These are phyloP conservation scores for Biston stratarius DNA, from an alignment of 2,888 invertebrate species.

Conservation along the genomic window DNA sequence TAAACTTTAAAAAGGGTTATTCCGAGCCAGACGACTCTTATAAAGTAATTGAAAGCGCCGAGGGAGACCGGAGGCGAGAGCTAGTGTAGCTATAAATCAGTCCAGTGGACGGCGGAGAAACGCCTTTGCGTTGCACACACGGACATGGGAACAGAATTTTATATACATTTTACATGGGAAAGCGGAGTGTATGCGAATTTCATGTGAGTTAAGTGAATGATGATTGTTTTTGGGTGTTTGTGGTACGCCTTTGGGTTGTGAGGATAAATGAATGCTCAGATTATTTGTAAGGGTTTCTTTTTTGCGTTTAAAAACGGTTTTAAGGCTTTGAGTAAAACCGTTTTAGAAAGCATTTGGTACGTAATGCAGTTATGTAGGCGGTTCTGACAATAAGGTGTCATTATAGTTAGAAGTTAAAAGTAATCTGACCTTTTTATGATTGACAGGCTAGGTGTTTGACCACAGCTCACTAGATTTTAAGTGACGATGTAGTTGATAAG, in stretches of 20 bases:
- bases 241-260: conserved; percentile 24
- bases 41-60: conserved; percentile 59
- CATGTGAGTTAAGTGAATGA: conserved; percentile 45
- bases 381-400: background rate
- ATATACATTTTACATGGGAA: conserved; percentile 42
- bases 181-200: conserved; percentile 34
- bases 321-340: background rate
- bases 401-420: too few relatives aligned
- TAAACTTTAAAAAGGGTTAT: conserved; percentile 37
- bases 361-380: background rate
- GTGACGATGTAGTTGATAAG: too few relatives aligned
- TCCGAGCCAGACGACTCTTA: conserved; percentile 32
- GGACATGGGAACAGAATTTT: conserved; percentile 47
- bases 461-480: too few relatives aligned
- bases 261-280: conserved; percentile 20
- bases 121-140: conserved; percentile 54
- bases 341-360: background rate
- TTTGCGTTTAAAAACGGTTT: conserved; percentile 7
- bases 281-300: conserved; percentile 11
- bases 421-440: too few relatives aligned
- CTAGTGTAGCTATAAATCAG: conserved; percentile 57
- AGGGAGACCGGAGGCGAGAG: conserved; percentile 51
- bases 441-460: too few relatives aligned
- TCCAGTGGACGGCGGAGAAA: conserved; percentile 37
- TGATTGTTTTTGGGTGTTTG: conserved; percentile 39